Conservation (phyloP, 2,113 vertebrate genomes). For the Carassius carassius region DNA sequence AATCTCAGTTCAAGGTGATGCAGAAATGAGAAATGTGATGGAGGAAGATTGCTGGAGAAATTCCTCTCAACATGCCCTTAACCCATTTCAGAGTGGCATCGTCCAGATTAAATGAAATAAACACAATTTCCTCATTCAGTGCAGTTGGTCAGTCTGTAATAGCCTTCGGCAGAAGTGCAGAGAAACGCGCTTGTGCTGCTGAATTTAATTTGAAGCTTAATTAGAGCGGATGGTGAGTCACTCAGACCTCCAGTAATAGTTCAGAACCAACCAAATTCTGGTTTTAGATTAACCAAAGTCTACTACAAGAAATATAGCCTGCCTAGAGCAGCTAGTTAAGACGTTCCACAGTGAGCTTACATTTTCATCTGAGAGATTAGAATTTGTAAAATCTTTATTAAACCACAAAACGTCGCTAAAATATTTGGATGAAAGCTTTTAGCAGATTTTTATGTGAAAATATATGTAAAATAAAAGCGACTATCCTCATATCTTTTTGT, state of each 20-base stretch:
- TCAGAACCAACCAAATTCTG: not conserved
- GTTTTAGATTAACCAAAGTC: not conserved
- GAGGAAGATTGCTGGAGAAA: not conserved
- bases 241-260: not conserved
- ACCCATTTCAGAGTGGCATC: constrained; percentile 7
- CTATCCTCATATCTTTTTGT: not conserved
- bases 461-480: not conserved
- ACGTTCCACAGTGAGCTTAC: not conserved
- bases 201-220: constrained; percentile 12
- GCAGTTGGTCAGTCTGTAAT: not conserved
- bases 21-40: constrained; percentile 9
- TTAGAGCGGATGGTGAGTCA: constrained; percentile 9
- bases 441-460: not conserved
- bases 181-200: not conserved
- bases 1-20: constrained; percentile 15
- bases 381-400: not conserved
- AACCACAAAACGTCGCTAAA: not conserved
- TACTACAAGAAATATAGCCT: not conserved
- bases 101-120: constrained; percentile 26
- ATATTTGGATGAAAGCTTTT: not conserved
- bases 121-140: constrained; percentile 32
- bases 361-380: too few species aligned
- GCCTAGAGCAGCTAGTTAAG: not conserved
- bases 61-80: constrained; percentile 14
- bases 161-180: not conserved